Evolutionary conservation across 1,140 invertebrate species (phyloP).

Genomic region (Mamestra configurata): DNA sequence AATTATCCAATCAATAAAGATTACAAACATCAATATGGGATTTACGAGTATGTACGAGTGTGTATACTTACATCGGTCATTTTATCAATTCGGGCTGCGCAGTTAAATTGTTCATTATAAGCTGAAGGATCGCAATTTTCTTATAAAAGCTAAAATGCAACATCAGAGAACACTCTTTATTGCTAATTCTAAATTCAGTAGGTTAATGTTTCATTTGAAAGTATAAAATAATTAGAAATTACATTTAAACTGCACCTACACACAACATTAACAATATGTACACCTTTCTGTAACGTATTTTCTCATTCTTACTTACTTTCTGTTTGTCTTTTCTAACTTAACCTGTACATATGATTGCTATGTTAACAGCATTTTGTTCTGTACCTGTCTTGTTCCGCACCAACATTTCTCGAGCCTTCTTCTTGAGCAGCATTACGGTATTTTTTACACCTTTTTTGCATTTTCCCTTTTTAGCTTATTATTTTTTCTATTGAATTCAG

Average conservation of each 20-base stretch:
- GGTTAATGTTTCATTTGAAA: neutral
- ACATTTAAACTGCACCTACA: neutral
- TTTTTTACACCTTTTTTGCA: slow-evolving; percentile 33
- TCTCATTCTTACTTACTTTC: slow-evolving; percentile 32
- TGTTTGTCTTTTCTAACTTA: slow-evolving; percentile 12
- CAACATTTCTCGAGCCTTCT: slow-evolving; percentile 44
- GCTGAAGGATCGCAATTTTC: no score
- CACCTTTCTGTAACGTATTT: neutral
- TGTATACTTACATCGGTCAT: no score
- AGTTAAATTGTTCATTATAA: neutral
- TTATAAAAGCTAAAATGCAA: no score
- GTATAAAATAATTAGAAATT: no score
- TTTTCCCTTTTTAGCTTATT: neutral
- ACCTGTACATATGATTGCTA: slow-evolving; percentile 28
- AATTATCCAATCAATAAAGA: no score
- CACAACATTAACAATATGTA: neutral
- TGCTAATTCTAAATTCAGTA: neutral
- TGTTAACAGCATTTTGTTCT: slow-evolving; percentile 50
- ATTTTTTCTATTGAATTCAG: slow-evolving; percentile 27
- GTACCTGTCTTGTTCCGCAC: slow-evolving; percentile 47
- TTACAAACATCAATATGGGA: neutral
- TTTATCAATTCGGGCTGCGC: neutral
- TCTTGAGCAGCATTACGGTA: slow-evolving; percentile 40
- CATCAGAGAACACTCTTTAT: neutral
- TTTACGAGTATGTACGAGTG: neutral